Percentiles rank a stretch among this genome's conserved stretches.
Evolutionary conservation across 2,797 vertebrate genomes (phyloP).

Genomic region (Darevskia mixta): DNA sequence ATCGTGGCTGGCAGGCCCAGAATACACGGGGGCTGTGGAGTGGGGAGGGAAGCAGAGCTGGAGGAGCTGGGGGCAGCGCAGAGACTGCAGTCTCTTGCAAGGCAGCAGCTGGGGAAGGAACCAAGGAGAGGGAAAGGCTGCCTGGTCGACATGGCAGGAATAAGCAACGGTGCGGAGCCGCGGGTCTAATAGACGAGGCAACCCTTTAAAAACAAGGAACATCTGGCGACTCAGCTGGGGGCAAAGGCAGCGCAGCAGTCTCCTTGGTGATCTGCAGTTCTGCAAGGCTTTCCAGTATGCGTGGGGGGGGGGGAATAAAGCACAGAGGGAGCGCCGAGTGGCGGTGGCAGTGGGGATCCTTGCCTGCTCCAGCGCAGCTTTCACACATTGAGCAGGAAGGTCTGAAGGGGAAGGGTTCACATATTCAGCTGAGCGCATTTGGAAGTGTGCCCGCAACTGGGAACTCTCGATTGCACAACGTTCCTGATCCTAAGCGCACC

Average conservation of each 20-base stretch:
- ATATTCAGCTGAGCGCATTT: neutral
- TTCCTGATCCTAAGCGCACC: neutral
- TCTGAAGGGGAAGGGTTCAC: neutral
- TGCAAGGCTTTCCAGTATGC: neutral
- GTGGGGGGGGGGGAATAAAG: neutral
- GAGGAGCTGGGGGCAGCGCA: neutral
- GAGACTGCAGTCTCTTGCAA: neutral
- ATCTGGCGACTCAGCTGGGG: neutral
- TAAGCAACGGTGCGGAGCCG: neutral
- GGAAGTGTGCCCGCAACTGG: neutral
- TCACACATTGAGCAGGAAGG: neutral
- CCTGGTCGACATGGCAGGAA: neutral
- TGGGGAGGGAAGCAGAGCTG: neutral
- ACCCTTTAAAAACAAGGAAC: conserved; percentile 8
- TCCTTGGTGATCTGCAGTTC: conserved; percentile 11
- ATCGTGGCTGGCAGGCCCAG: neutral
- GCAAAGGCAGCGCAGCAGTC: neutral
- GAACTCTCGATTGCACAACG: neutral
- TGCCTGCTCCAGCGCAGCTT: neutral
- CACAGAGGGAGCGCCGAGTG: neutral
- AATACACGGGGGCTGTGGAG: neutral
- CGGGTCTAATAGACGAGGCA: neutral
- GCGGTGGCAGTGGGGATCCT: neutral
- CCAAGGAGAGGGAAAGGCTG: neutral
- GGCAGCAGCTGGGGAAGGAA: neutral